A percentile compares a stretch with the other conserved stretches of the same genome.
Conservation (phyloP, 2,888 invertebrate species). For the Nephrocerus scutellatus region DNA sequence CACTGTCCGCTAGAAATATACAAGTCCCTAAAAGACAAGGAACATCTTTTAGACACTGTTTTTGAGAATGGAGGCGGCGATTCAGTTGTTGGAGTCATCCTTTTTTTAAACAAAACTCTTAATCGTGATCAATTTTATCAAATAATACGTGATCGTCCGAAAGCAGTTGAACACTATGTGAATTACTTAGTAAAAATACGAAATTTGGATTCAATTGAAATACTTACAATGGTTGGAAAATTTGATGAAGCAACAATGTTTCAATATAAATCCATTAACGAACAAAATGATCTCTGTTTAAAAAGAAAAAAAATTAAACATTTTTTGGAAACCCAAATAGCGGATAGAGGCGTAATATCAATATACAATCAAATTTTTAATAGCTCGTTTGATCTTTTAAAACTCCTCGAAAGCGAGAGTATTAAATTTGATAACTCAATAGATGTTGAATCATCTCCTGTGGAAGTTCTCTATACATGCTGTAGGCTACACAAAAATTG, state of each 20-base stretch:
- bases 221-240: constrained; percentile 64
- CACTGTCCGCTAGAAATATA: constrained; percentile 50
- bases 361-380: constrained; percentile 39
- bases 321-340: constrained; percentile 29
- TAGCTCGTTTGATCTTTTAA: constrained; percentile 32
- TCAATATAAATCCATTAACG: constrained; percentile 44
- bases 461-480: constrained; percentile 40
- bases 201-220: constrained; percentile 61
- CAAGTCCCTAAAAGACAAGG: constrained; percentile 61
- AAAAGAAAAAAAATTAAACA: constrained; percentile 35
- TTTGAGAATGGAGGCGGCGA: constrained; percentile 69
- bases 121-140: constrained; percentile 64
- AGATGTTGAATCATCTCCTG: constrained; percentile 31
- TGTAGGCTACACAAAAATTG: constrained; percentile 38
- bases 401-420: constrained; percentile 32
- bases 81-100: constrained; percentile 57
- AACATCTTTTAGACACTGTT: constrained; percentile 63
- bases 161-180: constrained; percentile 67
- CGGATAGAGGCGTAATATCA: constrained; percentile 25
- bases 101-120: constrained; percentile 68
- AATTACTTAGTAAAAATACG: constrained; percentile 66
- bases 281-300: constrained; percentile 35
- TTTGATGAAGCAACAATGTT: constrained; percentile 57
- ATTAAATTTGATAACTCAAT: constrained; percentile 25
- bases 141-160: constrained; percentile 60